Evolutionary conservation across 2,797 vertebrate species (phyloP).

Genomic region (Cyclura pinguis): DNA sequence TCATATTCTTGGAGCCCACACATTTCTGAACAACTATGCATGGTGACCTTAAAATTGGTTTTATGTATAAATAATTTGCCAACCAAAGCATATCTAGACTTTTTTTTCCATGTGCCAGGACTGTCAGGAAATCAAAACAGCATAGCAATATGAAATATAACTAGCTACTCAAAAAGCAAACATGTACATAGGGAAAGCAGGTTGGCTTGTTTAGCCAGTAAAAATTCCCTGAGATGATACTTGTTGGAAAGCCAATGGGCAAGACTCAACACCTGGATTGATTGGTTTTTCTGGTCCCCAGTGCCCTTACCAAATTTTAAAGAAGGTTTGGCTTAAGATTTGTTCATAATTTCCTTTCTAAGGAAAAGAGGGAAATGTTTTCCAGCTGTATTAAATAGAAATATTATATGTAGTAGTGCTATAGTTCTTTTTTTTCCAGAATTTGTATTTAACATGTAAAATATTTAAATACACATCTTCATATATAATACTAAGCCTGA

Average conservation of each 20-base stretch:
- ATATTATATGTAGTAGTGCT: neutral
- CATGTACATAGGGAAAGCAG: neutral
- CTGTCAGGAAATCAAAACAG: constrained; percentile 45
- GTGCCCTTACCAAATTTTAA: neutral
- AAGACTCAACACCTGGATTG: neutral
- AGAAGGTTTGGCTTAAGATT: neutral
- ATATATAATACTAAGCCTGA: neutral
- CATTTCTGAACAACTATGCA: constrained; percentile 58
- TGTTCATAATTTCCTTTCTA: neutral
- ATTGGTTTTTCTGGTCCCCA: neutral
- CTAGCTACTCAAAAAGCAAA: constrained; percentile 12
- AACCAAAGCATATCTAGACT: constrained; percentile 53
- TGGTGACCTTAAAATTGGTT: constrained; percentile 60
- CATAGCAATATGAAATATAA: constrained; percentile 41
- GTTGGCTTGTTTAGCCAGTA: neutral
- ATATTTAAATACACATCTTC: neutral
- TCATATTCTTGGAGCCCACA: constrained; percentile 69
- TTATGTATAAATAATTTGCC: constrained; percentile 50
- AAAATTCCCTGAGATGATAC: neutral
- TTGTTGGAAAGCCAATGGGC: neutral
- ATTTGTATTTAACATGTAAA: neutral
- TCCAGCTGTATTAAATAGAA: neutral
- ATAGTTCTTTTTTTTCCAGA: neutral
- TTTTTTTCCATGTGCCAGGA: constrained; percentile 37
- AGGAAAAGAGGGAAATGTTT: neutral